Percentiles rank a stretch among this genome's conserved stretches.
These are phyloP conservation scores for Pterois miles DNA, from an alignment of 2,797 vertebrate species.

Conservation along the genomic window DNA sequence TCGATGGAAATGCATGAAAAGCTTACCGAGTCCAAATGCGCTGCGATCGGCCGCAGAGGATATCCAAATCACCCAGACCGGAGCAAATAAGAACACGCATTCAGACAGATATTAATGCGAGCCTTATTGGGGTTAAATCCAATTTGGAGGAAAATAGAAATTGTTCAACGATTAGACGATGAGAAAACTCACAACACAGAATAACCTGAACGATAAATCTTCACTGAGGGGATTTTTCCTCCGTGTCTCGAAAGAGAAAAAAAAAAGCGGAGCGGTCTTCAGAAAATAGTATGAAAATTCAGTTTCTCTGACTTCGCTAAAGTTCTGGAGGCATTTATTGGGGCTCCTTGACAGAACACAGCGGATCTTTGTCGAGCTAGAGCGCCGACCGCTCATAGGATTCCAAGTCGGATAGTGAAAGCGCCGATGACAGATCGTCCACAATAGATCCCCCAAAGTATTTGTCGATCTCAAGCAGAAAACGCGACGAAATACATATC, in stretches of 20 bases:
- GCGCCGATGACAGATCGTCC: slow-evolving; percentile 83
- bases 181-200: slow-evolving; percentile 38
- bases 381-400: slow-evolving; percentile 68
- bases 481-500: slow-evolving; percentile 73
- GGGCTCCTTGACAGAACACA: slow-evolving; percentile 48
- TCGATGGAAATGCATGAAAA: slow-evolving; percentile 34
- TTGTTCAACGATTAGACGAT: slow-evolving; percentile 43
- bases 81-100: slow-evolving; percentile 48
- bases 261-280: slow-evolving; percentile 57
- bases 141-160: slow-evolving; percentile 38
- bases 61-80: slow-evolving; percentile 72
- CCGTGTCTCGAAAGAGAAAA: slow-evolving; percentile 61
- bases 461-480: slow-evolving; percentile 62
- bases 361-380: slow-evolving; percentile 69
- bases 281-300: slow-evolving; percentile 41
- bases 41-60: slow-evolving; percentile 59
- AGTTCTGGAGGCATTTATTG: slow-evolving; percentile 58
- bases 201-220: slow-evolving; percentile 79
- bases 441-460: slow-evolving; percentile 81
- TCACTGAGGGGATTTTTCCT: slow-evolving; percentile 43
- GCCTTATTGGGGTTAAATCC: slow-evolving; percentile 71
- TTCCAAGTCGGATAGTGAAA: slow-evolving; percentile 72
- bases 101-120: slow-evolving; percentile 38
- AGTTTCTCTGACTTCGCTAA: slow-evolving; percentile 62
- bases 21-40: slow-evolving; percentile 78